These are phyloP conservation scores for Larimichthys crocea DNA, from an alignment of 2,113 vertebrate species.

Conservation along the genomic window DNA sequence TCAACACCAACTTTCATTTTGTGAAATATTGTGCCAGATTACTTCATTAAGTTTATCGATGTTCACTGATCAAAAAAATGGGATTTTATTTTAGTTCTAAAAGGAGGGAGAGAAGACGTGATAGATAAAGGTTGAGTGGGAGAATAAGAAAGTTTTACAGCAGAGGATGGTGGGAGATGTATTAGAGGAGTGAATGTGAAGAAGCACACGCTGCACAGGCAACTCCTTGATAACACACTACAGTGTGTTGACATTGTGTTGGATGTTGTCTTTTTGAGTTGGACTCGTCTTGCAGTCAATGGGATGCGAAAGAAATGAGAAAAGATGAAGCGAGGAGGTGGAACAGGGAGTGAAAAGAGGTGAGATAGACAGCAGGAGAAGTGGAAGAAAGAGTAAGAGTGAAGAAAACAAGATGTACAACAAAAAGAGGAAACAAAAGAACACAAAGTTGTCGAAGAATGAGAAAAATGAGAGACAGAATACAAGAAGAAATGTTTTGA, in stretches of 20 bases:
- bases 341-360: background rate
- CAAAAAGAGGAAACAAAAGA: too few species aligned
- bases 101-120: background rate
- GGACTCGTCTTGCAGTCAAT: background rate
- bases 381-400: background rate
- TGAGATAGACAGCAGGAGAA: background rate
- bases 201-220: too few species aligned
- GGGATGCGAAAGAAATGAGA: background rate
- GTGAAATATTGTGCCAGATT: background rate
- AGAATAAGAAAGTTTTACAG: too few species aligned
- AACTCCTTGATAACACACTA: background rate
- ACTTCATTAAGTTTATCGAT: background rate
- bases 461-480: background rate
- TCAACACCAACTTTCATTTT: conserved; percentile 7
- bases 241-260: background rate
- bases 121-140: too few species aligned
- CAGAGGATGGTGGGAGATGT: background rate
- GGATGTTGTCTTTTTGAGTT: background rate
- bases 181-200: background rate
- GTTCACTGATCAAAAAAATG: background rate
- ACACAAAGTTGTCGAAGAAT: background rate
- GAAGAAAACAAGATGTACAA: background rate
- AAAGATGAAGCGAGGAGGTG: background rate
- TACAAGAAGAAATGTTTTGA: background rate
- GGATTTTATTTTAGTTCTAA: background rate